Conservation (phyloP, 2,797 vertebrate species). For the Chelon labrosus region DNA sequence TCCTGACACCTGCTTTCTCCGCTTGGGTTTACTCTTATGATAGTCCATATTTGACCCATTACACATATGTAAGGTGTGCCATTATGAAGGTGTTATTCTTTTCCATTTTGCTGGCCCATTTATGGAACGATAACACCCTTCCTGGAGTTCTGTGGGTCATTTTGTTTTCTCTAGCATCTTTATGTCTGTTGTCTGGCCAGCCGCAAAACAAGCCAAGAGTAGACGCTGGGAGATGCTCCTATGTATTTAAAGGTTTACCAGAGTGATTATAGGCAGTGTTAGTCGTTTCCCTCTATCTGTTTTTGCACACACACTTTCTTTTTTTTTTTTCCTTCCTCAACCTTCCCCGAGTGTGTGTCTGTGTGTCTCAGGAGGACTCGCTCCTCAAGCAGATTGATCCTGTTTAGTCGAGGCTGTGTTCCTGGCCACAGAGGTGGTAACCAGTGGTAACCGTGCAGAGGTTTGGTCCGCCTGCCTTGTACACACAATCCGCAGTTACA, state of each 20-base stretch:
- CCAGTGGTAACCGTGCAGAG: constrained; percentile 60
- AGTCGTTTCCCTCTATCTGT: constrained; percentile 50
- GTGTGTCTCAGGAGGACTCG: constrained; percentile 37
- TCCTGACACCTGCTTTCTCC: constrained; percentile 36
- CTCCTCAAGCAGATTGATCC: constrained; percentile 47
- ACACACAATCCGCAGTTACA: constrained; percentile 57
- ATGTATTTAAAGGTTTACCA: constrained; percentile 76
- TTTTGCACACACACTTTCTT: not conserved
- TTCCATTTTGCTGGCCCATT: constrained; percentile 13
- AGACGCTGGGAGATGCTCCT: constrained; percentile 54
- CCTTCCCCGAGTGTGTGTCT: constrained; percentile 26
- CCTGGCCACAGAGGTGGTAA: constrained; percentile 67
- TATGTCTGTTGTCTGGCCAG: constrained; percentile 49
- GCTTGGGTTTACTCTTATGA: not conserved
- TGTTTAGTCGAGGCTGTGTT: constrained; percentile 43
- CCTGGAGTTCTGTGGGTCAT: constrained; percentile 19
- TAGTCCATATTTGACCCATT: not conserved
- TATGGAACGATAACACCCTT: constrained; percentile 17
- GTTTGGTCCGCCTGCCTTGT: constrained; percentile 43
- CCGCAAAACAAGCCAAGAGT: constrained; percentile 64
- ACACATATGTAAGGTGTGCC: not conserved
- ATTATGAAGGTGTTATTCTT: constrained; percentile 13
- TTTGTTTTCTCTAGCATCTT: constrained; percentile 28
- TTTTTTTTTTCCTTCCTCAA: not conserved
- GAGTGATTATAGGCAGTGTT: constrained; percentile 58